These are phyloP conservation scores for Cosmia trapezina DNA, from an alignment of 2,888 invertebrate species.

Conservation along the genomic window DNA sequence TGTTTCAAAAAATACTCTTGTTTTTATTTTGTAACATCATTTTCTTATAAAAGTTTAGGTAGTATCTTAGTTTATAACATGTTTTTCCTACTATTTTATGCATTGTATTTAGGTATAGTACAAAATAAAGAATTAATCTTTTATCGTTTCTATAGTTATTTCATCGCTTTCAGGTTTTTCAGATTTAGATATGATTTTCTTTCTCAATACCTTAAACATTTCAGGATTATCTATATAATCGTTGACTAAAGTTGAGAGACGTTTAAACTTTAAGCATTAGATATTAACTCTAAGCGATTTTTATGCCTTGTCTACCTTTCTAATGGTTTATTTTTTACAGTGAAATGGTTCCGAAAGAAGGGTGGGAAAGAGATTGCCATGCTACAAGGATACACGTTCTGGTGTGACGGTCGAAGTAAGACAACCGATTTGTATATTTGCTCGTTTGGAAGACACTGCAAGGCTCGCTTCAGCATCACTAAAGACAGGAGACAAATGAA, in stretches of 20 bases:
- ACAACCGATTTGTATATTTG: conserved; percentile 35
- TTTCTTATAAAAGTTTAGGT: background rate
- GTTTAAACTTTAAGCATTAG: background rate
- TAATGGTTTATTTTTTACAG: conserved; percentile 3
- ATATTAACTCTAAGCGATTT: background rate
- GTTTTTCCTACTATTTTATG: background rate
- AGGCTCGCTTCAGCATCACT: conserved; percentile 42
- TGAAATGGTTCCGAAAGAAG: conserved; percentile 47
- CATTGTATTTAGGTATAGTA: background rate
- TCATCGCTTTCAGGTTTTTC: background rate
- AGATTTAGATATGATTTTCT: background rate
- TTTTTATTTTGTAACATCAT: background rate
- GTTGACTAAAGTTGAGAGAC: background rate
- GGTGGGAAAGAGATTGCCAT: conserved; percentile 68
- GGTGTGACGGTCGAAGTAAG: conserved; percentile 42
- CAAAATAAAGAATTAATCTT: background rate
- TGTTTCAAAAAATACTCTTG: no score
- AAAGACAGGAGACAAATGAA: conserved; percentile 33
- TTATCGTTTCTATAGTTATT: conserved; percentile 9
- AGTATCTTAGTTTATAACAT: background rate
- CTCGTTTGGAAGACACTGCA: conserved; percentile 36
- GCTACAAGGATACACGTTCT: conserved; percentile 71
- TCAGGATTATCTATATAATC: background rate
- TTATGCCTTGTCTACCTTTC: background rate
- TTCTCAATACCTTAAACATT: background rate